phyloP scores from a whole-genome alignment of 30 jellyfish, hydroid and myxozoan genomes.

The Phacellophora camtschatica region DNA sequence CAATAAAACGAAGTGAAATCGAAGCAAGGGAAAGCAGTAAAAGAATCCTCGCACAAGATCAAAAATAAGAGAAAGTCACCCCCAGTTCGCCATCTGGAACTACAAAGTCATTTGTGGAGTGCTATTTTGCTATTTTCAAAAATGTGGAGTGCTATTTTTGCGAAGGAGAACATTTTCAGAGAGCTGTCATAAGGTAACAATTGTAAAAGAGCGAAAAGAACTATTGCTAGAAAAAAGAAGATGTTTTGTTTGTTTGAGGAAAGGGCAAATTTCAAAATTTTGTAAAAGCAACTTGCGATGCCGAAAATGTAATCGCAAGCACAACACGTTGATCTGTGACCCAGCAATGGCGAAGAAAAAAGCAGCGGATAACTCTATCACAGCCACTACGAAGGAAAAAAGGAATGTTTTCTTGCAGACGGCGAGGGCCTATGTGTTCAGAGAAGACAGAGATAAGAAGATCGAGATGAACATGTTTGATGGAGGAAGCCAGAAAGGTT shows the following conservation, averaged over 20 bases:
- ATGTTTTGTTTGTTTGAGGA: slow-evolving; percentile 34
- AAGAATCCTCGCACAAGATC: neutral
- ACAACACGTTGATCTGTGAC: slow-evolving; percentile 30
- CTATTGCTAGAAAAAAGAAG: slow-evolving; percentile 5
- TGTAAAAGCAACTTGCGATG: slow-evolving; percentile 31
- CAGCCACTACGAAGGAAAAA: slow-evolving; percentile 17
- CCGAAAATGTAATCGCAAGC: slow-evolving; percentile 25
- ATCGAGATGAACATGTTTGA: slow-evolving; percentile 25
- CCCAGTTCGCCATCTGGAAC: slow-evolving; percentile 8
- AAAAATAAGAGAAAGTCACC: neutral
- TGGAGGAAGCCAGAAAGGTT: slow-evolving; percentile 48
- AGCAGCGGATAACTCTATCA: neutral
- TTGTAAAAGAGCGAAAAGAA: slow-evolving; percentile 12
- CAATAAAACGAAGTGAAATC: slow-evolving; percentile 12
- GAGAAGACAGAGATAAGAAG: slow-evolving; percentile 7
- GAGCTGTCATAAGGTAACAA: neutral
- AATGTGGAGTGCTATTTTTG: slow-evolving; percentile 7
- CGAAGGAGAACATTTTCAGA: slow-evolving; percentile 14
- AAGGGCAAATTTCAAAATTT: slow-evolving; percentile 33
- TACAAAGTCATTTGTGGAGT: slow-evolving; percentile 30
- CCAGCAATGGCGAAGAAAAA: neutral
- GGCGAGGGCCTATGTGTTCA: slow-evolving; percentile 18
- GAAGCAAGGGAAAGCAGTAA: slow-evolving; percentile 53
- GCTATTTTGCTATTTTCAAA: too few species aligned
- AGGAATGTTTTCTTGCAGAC: slow-evolving; percentile 41